Evolutionary conservation across 92 coral and sea anemone genomes (phyloP), one percentile per base, ranked within the genome.

Genomic region (Nematostella vectensis): DNA sequence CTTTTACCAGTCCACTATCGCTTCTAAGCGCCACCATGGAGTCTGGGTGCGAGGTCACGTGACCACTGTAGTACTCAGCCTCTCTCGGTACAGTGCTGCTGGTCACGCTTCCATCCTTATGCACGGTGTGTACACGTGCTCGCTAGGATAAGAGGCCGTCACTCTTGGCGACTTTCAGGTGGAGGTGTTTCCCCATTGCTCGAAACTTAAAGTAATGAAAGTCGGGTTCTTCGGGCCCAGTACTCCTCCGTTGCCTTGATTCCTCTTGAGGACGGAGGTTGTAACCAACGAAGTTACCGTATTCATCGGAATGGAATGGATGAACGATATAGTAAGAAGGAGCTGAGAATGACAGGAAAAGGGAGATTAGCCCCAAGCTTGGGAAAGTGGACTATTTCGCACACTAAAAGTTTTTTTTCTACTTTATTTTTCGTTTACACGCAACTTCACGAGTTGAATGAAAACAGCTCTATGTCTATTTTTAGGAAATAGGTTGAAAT

Each of bases 1-100:
- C 40, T 9, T 22, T 45, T 19, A 45, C 51, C 51, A 45, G 18
- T 8, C 51, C 51, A 29, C 37, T 19, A 2, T 37, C 48, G 59
- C 65, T 69, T 50, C 85, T 81, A 27, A 86, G 43, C 12, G 88
- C 85, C 55, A 81, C 95, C 58, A 62, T 31, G 16, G 88, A 86
- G 20, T 61, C 63, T 19, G 95, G 95, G 3, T 86, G 72, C 11
- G 81, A 71, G 15, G 65, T 39, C 69, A 80, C 88, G 44, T 80
- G 83, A 27, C 94, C 94, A 51, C 60, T 70, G 52, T 75, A 85
- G 29, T 68, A 79, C 11, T 77, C 50, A 40, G 47, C 43, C 4
- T 11, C 23, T 44, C 69, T 63, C 13, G 70, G 55, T 16, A 68
- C 59, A 11, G 60, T 50, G n/a, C 39, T 23, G 52, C 17, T 47